These are phyloP conservation scores for Dolichopus griseipennis DNA, from an alignment of 2,888 invertebrate genomes.

Conservation along the genomic window DNA sequence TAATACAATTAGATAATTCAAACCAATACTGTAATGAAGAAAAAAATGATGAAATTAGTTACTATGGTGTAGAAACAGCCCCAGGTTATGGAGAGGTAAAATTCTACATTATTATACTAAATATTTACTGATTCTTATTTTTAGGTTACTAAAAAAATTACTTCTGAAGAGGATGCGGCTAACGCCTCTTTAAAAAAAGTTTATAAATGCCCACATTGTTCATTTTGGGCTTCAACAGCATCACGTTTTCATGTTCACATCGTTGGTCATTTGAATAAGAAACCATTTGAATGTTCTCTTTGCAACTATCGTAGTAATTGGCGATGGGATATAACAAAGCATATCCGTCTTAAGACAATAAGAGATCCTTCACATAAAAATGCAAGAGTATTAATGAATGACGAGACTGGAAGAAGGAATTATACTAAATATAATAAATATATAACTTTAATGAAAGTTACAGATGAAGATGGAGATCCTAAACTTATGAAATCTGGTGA, in stretches of 20 bases:
- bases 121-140: constrained; percentile 12
- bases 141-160: constrained; percentile 50
- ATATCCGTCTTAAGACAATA: constrained; percentile 81
- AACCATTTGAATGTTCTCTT: constrained; percentile 90
- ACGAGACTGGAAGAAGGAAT: constrained; percentile 82
- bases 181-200: constrained; percentile 65
- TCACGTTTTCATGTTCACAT: constrained; percentile 90
- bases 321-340: constrained; percentile 95
- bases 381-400: constrained; percentile 80
- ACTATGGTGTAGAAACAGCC: constrained; percentile 46
- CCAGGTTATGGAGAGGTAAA: constrained; percentile 46
- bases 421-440: constrained; percentile 90
- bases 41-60: constrained; percentile 41
- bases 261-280: constrained; percentile 83
- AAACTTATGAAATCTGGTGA: constrained; percentile 40
- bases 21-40: constrained; percentile 17
- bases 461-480: constrained; percentile 45
- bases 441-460: constrained; percentile 60
- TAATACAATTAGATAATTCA: constrained; percentile 18
- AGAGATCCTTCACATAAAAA: constrained; percentile 72
- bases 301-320: constrained; percentile 92
- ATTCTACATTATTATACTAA: constrained; percentile 15
- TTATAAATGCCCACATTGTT: constrained; percentile 86
- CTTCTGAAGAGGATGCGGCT: constrained; percentile 55
- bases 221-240: constrained; percentile 87